These are phyloP conservation scores for Noctua janthe DNA, from an alignment of 2,888 invertebrate genomes.

Conservation along the genomic window DNA sequence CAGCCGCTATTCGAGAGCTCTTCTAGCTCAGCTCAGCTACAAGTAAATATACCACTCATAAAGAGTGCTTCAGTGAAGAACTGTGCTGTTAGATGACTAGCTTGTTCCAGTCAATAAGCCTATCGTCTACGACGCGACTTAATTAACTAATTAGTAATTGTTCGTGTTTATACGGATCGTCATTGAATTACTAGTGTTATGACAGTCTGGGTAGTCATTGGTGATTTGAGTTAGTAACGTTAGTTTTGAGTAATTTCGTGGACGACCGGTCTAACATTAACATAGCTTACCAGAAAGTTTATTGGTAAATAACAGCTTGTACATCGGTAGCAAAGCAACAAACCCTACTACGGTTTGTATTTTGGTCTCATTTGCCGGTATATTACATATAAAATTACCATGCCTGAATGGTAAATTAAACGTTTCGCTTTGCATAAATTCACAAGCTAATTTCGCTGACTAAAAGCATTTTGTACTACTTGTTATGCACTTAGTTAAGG, in stretches of 20 bases:
- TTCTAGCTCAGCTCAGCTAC: constrained; percentile 12
- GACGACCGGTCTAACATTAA: not conserved
- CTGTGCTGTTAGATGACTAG: not conserved
- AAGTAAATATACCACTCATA: constrained; percentile 30
- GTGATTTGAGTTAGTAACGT: not conserved
- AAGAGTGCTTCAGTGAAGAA: constrained; percentile 34
- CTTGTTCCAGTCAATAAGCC: not conserved
- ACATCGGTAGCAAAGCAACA: not conserved
- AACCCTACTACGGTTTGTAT: not conserved
- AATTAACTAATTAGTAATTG: not conserved
- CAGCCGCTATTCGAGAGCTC: constrained; percentile 33
- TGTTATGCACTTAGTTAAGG: not conserved
- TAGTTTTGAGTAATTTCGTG: not conserved
- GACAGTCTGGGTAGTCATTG: not conserved
- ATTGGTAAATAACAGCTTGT: not conserved
- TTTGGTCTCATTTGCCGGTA: not conserved
- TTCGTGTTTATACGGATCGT: not conserved
- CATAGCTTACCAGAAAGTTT: not conserved
- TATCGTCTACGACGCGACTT: not conserved
- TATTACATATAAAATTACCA: not conserved
- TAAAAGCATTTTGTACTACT: not conserved
- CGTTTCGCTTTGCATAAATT: constrained; percentile 8
- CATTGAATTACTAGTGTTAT: not conserved
- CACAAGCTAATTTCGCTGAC: not conserved
- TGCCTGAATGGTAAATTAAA: not conserved